Conservation (phyloP, 1,140 invertebrate genomes). For the Drosophila yakuba region DNA sequence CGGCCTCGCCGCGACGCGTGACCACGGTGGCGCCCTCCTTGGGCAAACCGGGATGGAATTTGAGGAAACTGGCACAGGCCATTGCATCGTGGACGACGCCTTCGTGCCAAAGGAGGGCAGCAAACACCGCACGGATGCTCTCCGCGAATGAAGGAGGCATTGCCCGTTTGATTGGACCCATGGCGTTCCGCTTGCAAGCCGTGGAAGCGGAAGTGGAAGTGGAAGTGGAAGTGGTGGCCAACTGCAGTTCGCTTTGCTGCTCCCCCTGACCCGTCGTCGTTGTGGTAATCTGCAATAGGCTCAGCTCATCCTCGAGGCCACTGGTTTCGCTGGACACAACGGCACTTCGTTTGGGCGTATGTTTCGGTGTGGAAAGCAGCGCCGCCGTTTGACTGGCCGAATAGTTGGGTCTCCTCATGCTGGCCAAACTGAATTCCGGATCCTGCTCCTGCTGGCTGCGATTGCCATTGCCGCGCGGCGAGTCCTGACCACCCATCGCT, state of each 20-base stretch:
- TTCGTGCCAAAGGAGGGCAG: slow-evolving; percentile 98
- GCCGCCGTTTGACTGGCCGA: slow-evolving; percentile 76
- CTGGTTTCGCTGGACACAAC: slow-evolving; percentile 17
- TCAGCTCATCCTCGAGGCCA: slow-evolving; percentile 72
- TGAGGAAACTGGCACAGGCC: slow-evolving; percentile 97
- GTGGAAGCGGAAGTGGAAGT: slow-evolving; percentile 19
- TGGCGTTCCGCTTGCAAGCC: slow-evolving; percentile 34
- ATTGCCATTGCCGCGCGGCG: slow-evolving; percentile 87
- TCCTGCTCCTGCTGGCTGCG: slow-evolving; percentile 79
- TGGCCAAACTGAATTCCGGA: slow-evolving; percentile 64
- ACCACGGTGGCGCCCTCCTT: slow-evolving; percentile 92
- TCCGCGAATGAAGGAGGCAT: slow-evolving; percentile 97
- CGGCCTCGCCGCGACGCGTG: slow-evolving; percentile 86
- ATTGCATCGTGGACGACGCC: slow-evolving; percentile 98
- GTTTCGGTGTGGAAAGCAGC: slow-evolving; percentile 77
- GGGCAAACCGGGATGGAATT: slow-evolving; percentile 95
- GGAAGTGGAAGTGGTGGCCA: slow-evolving; percentile 51
- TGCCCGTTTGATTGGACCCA: slow-evolving; percentile 89
- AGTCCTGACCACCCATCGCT: slow-evolving; percentile 88
- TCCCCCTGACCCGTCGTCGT: slow-evolving; percentile 58
- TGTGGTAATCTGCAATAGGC: slow-evolving; percentile 73
- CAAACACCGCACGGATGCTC: slow-evolving; percentile 96
- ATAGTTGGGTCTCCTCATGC: slow-evolving; percentile 69
- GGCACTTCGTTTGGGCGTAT: slow-evolving; percentile 59
- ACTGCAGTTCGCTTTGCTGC: slow-evolving; percentile 63